Evolutionary conservation across 1,140 invertebrate species (phyloP), one percentile per base, ranked within the genome.

Genomic region (Nasonia giraulti): DNA sequence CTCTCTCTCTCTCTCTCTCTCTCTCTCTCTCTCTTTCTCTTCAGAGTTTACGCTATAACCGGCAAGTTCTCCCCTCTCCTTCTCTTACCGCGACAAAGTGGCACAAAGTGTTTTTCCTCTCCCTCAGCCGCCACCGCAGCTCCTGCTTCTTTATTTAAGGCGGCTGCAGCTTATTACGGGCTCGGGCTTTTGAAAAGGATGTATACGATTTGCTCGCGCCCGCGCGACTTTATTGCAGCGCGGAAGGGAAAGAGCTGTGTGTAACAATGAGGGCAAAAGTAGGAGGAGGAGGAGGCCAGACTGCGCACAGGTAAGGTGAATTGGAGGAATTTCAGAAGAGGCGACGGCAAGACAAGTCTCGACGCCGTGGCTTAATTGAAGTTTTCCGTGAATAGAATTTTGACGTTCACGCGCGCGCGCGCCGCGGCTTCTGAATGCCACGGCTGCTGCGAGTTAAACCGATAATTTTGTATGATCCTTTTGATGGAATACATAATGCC

Each of bases 141-240:
- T 33, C 6, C n/a, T n/a, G 40, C 75, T 77, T 55, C 55, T 66
- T 78, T 78, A 78, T 66, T 78, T 78, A 78, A 78, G 31, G 50
- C 10, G 47, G 11, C 31, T 37, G 55, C 17, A 62, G 50, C 47
- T 78, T 78, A 78, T 78, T 78, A 78, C 76, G 47, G 12, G 14
- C 50, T 55, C 10, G n/a, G 23, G 40, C 14, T 10, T 77, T 2
- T 77, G 44, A 77, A 50, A 55, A 50, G 23, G 68, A 27, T 71
- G 73, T 75, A 20, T 40, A 40, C 73, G 33, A 20, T 8, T 75
- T 75, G 73, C 31, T 10, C 8, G 31, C 23, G 17, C 66, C 17
- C n/a, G 68, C 68, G 68, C 55, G 55, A 62, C 55, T 62, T 71
- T 71, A 71, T 71, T 71, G 68, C 31, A 71, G 20, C 1, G 5